phyloP scores from a whole-genome alignment of 2,888 invertebrate species.

The Mimas tiliae region DNA sequence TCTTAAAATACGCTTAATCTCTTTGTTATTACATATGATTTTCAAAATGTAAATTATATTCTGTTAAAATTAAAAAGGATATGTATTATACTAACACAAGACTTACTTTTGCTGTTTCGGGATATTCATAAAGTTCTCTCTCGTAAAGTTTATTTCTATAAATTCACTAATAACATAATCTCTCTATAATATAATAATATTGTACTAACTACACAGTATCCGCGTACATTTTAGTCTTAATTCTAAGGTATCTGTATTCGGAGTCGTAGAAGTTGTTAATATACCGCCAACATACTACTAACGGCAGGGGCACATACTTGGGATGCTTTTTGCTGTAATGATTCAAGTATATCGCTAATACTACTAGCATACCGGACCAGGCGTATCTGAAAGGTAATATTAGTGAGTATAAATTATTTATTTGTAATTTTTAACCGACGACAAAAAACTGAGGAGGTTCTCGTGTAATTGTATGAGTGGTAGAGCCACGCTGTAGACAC shows the following conservation, averaged over 20 bases:
- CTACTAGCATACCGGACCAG: conserved; percentile 95
- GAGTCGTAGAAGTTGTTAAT: conserved; percentile 61
- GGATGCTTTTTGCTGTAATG: conserved; percentile 92
- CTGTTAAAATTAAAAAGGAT: no score
- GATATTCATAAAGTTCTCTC: no score
- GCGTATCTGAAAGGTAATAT: conserved; percentile 87
- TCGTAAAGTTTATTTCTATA: not conserved
- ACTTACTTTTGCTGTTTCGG: no score
- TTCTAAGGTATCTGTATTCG: conserved; percentile 67
- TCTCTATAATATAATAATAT: not conserved
- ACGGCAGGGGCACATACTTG: conserved; percentile 57
- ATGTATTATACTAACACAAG: no score
- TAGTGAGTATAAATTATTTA: not conserved
- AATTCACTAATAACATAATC: conserved; percentile 4
- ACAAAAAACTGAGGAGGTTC: no score
- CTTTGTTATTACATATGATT: no score
- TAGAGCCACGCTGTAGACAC: no score
- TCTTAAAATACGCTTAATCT: no score
- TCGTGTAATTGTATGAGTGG: no score
- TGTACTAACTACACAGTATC: conserved; percentile 63
- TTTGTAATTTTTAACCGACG: not conserved
- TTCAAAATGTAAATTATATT: no score
- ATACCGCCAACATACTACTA: conserved; percentile 56
- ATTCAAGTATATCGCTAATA: conserved; percentile 97
- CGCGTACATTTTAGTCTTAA: conserved; percentile 67